Evolutionary conservation across 2,888 invertebrate species (phyloP).

Genomic region (Terebella lapidaria): DNA sequence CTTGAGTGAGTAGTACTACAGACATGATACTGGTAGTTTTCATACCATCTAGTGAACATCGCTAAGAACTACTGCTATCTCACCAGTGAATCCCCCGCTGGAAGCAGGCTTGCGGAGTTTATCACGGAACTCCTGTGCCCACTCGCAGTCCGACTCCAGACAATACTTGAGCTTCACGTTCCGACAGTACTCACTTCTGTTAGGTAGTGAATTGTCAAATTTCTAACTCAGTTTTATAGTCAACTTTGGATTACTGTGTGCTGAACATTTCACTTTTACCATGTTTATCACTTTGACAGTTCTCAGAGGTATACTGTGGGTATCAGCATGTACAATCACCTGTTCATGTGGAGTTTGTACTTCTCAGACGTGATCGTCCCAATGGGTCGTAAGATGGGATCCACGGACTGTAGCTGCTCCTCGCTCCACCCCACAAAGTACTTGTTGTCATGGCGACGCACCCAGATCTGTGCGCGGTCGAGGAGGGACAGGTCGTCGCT

Average conservation of each 20-base stretch:
- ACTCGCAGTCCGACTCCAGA: conserved; percentile 20
- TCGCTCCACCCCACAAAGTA: conserved; percentile 30
- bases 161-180: conserved; percentile 29
- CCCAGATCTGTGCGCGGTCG: conserved; percentile 29
- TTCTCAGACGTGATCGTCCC: conserved; percentile 22
- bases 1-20: not conserved
- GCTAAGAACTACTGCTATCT: too few species aligned
- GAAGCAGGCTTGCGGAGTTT: conserved; percentile 19
- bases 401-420: conserved; percentile 24
- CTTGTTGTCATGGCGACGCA: conserved; percentile 29
- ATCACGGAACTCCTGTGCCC: conserved; percentile 24
- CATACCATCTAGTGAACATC: too few species aligned
- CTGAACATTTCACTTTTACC: too few species aligned
- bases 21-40: too few species aligned
- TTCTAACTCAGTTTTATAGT: too few species aligned
- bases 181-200: conserved; percentile 28
- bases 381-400: conserved; percentile 24
- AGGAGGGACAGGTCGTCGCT: conserved; percentile 21
- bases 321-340: conserved; percentile 17
- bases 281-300: too few species aligned
- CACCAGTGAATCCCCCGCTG: conserved; percentile 28
- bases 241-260: too few species aligned
- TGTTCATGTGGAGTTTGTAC: conserved; percentile 32
- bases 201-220: too few species aligned
- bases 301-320: too few species aligned